Base-by-base conservation (phyloP, 2,888 invertebrate genomes). In the Caenorhabditis sinica region DNA sequence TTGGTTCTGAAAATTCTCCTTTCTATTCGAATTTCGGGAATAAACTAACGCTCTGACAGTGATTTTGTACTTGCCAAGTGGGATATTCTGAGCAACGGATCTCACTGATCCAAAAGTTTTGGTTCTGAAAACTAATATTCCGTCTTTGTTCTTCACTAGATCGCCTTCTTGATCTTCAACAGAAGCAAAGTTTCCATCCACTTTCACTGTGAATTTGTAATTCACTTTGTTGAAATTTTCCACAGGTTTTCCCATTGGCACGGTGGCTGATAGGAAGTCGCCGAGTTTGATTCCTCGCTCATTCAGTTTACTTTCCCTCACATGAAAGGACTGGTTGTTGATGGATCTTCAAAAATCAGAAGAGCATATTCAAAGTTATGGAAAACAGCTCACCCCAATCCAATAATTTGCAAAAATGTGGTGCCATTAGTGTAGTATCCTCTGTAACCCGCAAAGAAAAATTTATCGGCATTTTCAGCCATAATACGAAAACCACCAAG, bases 181-280 rank as follows among this genome's bases (percentile, higher is more conserved):
- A 49, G 17, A 36, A 36, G 68, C 68, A 33, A n/a, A 36, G 23
- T 68, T 68, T 20, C 68, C 68, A 36, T 68, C 68, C 11, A 53
- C 68, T 3, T 15, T 53, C 23, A 68, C 68, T 20, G 33, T 51
- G 51, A 68, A 51, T 4, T 68, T 51, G 51, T 53, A 51, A 2
- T 36, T 53, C 28, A 33, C 5, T 8, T 17, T 33, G 20, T 20
- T 13, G 20, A 68, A 68, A 23, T 68, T 68, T 15, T 68, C 51
- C 8, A 51, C 33, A 15, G 51, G 68, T 23, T 68, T n/a, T 20
- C 51, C 68, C 20, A 68, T 9, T 6, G 68, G 53, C 5, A 68
- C 68, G 1, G 68, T 33, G 30, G 68, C 68, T 23, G 51, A 53
- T 0, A 68, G 15, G 2, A 68, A 68, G 30, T 68, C 51, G 4